Percentiles rank a stretch among this genome's conserved stretches.
Conservation (phyloP, 2,113 vertebrate genomes). For the Pardalotus punctatus region DNA sequence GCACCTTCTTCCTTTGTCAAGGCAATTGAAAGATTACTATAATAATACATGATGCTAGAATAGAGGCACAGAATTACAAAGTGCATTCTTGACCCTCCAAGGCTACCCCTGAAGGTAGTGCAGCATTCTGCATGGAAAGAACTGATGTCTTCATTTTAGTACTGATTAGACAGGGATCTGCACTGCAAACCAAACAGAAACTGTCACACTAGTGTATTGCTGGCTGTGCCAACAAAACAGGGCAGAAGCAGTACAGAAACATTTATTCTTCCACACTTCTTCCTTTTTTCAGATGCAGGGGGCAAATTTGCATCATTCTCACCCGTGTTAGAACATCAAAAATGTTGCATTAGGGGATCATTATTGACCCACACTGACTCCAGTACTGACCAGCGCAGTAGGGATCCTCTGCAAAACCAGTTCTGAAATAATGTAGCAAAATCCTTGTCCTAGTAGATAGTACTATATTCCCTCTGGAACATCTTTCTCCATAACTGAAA, state of each 20-base stretch:
- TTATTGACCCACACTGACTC: neutral
- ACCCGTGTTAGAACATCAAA: neutral
- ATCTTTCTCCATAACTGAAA: neutral
- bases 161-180: neutral
- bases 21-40: neutral
- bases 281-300: neutral
- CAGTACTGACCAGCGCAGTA: neutral
- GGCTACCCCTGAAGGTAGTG: neutral
- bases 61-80: neutral
- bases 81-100: neutral
- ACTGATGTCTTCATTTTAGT: neutral
- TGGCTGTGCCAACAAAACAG: neutral
- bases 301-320: neutral
- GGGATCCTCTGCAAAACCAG: neutral
- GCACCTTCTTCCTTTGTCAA: neutral
- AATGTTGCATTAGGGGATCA: neutral
- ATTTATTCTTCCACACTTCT: neutral
- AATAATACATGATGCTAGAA: neutral
- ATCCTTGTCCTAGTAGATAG: neutral
- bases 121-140: neutral
- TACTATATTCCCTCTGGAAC: neutral
- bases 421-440: neutral
- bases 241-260: neutral
- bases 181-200: neutral
- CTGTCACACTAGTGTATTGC: neutral